phyloP scores from a whole-genome alignment of 2,113 vertebrate genomes.

The Bambusicola thoracicus region DNA sequence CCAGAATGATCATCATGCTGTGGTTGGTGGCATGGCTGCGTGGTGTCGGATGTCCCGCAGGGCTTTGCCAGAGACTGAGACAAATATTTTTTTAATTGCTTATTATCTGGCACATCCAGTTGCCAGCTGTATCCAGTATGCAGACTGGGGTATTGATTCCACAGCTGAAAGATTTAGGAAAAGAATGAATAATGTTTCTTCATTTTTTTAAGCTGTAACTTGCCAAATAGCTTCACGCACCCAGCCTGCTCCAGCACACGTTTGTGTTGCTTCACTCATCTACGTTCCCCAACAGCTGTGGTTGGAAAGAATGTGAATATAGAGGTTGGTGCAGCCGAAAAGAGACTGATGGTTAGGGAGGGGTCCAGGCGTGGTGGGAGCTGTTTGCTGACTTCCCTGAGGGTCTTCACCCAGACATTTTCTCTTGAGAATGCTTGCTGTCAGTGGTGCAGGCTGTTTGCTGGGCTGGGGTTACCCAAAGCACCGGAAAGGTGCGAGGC shows the following conservation, averaged over 20 bases:
- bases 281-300: not conserved
- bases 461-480: not conserved
- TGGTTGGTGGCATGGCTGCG: not conserved
- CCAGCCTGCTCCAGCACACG: not conserved
- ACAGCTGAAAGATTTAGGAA: conserved; percentile 17
- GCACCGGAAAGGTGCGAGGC: not conserved
- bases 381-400: not conserved
- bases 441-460: not conserved
- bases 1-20: not conserved
- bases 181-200: not conserved
- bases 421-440: not conserved
- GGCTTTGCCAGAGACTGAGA: not conserved
- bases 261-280: not conserved
- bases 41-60: not conserved
- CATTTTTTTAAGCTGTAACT: not conserved
- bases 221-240: conserved; percentile 1
- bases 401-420: not conserved
- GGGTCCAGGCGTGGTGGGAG: not conserved
- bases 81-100: conserved; percentile 11
- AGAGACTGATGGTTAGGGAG: not conserved
- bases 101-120: not conserved
- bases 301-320: conserved; percentile 24
- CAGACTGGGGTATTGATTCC: not conserved
- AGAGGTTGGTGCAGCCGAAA: not conserved
- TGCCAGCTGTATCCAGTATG: conserved; percentile 12